Evolutionary conservation across 2,797 vertebrate species (phyloP).

Genomic region (Coregonus sp.): DNA sequence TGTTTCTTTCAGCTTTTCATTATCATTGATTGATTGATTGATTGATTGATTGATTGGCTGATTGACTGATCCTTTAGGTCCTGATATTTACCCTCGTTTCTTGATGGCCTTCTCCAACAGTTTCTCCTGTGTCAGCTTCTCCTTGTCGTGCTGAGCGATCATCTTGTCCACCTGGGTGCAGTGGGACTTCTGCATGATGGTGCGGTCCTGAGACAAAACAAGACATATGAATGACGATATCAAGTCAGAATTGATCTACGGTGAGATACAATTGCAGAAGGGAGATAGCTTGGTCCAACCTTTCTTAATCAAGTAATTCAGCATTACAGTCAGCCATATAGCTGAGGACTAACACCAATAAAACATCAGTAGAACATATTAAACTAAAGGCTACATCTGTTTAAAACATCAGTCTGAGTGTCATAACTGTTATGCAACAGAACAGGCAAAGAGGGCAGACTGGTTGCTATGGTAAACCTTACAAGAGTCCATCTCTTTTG

Average conservation of each 20-base stretch:
- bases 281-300: too few species aligned
- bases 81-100: slow-evolving; percentile 87
- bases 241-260: not conserved
- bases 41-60: not conserved
- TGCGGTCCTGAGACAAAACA: slow-evolving; percentile 83
- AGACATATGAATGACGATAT: not conserved
- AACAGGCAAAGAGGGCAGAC: not conserved
- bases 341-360: not conserved
- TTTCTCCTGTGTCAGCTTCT: slow-evolving; percentile 89
- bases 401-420: not conserved
- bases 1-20: not conserved
- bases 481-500: not conserved
- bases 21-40: not conserved
- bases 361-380: too few species aligned
- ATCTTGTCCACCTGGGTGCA: slow-evolving; percentile 96
- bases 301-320: too few species aligned
- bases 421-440: not conserved
- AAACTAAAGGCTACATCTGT: too few species aligned
- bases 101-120: slow-evolving; percentile 95
- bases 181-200: slow-evolving; percentile 93
- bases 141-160: slow-evolving; percentile 93
- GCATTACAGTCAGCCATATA: not conserved
- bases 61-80: not conserved
- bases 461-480: not conserved
- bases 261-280: not conserved